Conservation (phyloP, 2,797 vertebrate genomes). For the Pristis pectinata region DNA sequence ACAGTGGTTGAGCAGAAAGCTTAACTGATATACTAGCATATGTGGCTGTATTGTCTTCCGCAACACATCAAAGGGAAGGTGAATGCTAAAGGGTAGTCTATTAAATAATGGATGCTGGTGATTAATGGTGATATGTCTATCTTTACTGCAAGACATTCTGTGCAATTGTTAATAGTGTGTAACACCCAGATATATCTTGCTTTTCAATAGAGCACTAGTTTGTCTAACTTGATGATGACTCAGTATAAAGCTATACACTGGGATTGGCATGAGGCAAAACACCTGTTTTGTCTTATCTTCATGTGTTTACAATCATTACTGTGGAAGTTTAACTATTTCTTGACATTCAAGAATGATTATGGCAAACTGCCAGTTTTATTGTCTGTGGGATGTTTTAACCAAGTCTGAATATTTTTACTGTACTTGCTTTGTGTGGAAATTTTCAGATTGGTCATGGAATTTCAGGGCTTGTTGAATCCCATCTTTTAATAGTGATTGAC, state of each 20-base stretch:
- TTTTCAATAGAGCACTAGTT: neutral
- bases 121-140: neutral
- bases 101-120: slow-evolving; percentile 9
- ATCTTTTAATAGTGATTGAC: neutral
- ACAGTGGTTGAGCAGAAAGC: neutral
- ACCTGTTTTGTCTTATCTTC: slow-evolving; percentile 14
- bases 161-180: neutral
- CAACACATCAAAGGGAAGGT: neutral
- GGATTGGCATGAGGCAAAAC: neutral
- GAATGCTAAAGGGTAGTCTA: neutral
- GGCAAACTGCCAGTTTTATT: neutral
- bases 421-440: neutral
- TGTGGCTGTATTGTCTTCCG: neutral
- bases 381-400: neutral
- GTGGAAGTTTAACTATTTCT: neutral
- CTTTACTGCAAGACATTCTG: neutral
- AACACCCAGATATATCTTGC: neutral
- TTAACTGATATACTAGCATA: neutral
- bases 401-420: neutral
- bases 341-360: neutral
- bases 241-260: neutral
- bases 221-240: neutral
- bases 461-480: too few relatives aligned
- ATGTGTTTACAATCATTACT: neutral
- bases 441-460: neutral